A percentile compares a stretch with the other conserved stretches of the same genome.
These are phyloP conservation scores for Gobio occitaniae DNA, from an alignment of 2,797 vertebrate species.

Conservation along the genomic window DNA sequence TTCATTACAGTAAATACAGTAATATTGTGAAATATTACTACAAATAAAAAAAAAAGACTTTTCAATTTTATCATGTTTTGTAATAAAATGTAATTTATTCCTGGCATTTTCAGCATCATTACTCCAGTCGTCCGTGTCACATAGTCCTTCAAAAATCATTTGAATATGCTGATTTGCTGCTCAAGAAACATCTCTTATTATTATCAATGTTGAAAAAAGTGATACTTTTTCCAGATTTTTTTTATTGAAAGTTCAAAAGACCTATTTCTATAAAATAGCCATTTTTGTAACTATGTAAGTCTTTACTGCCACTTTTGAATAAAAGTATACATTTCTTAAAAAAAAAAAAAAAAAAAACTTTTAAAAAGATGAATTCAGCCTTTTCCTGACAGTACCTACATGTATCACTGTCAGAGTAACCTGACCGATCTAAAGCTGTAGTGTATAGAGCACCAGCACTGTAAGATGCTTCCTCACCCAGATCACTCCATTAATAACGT, in stretches of 20 bases:
- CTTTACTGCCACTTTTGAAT: neutral
- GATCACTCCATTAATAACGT: neutral
- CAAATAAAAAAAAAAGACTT: neutral
- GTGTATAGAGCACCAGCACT: neutral
- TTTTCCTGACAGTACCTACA: neutral
- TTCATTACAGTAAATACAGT: neutral
- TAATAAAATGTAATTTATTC: no score
- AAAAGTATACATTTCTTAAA: neutral
- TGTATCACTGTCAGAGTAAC: neutral
- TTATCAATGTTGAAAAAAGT: neutral
- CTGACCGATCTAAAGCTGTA: neutral
- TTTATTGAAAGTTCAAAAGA: neutral
- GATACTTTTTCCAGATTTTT: neutral
- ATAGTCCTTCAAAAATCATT: neutral
- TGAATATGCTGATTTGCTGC: neutral
- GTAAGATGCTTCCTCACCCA: constrained; percentile 9
- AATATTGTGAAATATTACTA: neutral
- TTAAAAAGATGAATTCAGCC: neutral
- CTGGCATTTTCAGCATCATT: neutral
- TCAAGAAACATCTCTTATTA: neutral
- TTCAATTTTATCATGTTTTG: no score
- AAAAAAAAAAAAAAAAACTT: neutral
- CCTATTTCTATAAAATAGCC: neutral
- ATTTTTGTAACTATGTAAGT: neutral
- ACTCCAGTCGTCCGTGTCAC: neutral